A percentile compares a stretch with the other conserved stretches of the same genome.
Conservation (phyloP, 2,888 invertebrate genomes). For the Dermolepida albohirtum region DNA sequence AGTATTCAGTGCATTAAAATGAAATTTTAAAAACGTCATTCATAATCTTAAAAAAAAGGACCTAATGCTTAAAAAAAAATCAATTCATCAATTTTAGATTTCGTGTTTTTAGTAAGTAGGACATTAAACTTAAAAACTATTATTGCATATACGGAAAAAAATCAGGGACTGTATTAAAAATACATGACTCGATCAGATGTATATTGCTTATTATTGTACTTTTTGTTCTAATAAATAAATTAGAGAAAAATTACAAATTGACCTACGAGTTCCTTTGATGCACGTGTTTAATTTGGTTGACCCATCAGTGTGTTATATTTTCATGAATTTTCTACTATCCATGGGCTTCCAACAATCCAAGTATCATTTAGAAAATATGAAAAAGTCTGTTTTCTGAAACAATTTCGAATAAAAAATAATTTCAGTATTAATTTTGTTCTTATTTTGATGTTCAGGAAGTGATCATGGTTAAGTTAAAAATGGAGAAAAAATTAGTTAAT, state of each 20-base stretch:
- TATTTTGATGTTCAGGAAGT: background rate
- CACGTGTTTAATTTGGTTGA: conserved; percentile 17
- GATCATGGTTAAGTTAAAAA: no score
- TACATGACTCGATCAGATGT: conserved; percentile 16
- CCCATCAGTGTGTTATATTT: conserved; percentile 15
- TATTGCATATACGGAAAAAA: conserved; percentile 2
- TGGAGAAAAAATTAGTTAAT: no score
- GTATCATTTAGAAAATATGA: conserved; percentile 41
- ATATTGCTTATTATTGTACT: conserved; percentile 22
- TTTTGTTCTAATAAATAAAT: conserved; percentile 24
- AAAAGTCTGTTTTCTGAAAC: conserved; percentile 42
- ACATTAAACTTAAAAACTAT: conserved; percentile 30
- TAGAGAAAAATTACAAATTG: conserved; percentile 19
- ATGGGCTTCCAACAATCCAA: conserved; percentile 40
- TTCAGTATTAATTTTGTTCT: conserved; percentile 4
- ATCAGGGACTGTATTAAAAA: conserved; percentile 36
- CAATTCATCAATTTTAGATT: no score
- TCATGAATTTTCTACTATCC: conserved; percentile 42
- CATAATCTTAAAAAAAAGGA: no score
- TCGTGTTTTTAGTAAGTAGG: background rate
- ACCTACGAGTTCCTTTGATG: conserved; percentile 21
- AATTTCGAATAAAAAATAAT: conserved; percentile 23
- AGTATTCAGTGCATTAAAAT: no score
- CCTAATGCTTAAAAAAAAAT: no score
- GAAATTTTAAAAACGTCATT: no score